These are phyloP conservation scores for Epinotia nisella DNA, from an alignment of 2,888 invertebrate genomes.

Conservation along the genomic window DNA sequence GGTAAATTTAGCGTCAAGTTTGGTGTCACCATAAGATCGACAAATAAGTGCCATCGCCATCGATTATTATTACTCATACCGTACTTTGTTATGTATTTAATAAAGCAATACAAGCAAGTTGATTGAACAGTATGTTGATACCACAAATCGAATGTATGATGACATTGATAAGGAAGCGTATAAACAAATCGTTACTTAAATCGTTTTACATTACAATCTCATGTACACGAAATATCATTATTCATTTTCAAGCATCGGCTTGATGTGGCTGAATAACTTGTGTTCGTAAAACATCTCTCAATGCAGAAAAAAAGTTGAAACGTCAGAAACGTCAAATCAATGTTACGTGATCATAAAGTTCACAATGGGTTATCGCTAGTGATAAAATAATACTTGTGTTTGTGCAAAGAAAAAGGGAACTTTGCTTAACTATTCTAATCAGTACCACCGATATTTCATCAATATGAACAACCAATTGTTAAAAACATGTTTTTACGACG, in stretches of 20 bases:
- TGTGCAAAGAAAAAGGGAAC: slow-evolving; percentile 59
- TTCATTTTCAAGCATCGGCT: slow-evolving; percentile 26
- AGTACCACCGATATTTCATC: slow-evolving; percentile 44
- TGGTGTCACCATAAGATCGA: no score
- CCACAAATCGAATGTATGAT: slow-evolving; percentile 30
- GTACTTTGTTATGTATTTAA: slow-evolving; percentile 3
- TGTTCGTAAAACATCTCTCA: slow-evolving; percentile 23
- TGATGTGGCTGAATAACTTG: slow-evolving; percentile 34
- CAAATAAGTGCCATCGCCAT: not conserved
- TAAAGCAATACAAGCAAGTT: slow-evolving; percentile 2
- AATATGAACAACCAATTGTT: slow-evolving; percentile 68
- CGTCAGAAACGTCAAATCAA: slow-evolving; percentile 48
- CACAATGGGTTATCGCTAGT: slow-evolving; percentile 77
- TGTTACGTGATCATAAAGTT: slow-evolving; percentile 63
- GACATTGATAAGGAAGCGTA: slow-evolving; percentile 40
- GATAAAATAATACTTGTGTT: slow-evolving; percentile 63
- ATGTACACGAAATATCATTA: slow-evolving; percentile 19
- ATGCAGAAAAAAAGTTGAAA: slow-evolving; percentile 31
- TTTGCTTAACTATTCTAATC: slow-evolving; percentile 39
- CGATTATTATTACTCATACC: not conserved
- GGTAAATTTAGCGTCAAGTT: no score
- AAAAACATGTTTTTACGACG: slow-evolving; percentile 58
- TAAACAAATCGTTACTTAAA: slow-evolving; percentile 41
- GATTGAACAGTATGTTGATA: slow-evolving; percentile 32
- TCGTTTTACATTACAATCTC: slow-evolving; percentile 20